Base-by-base conservation (phyloP, 1,140 invertebrate species). In the Pseudomyrmex flavicornis region DNA sequence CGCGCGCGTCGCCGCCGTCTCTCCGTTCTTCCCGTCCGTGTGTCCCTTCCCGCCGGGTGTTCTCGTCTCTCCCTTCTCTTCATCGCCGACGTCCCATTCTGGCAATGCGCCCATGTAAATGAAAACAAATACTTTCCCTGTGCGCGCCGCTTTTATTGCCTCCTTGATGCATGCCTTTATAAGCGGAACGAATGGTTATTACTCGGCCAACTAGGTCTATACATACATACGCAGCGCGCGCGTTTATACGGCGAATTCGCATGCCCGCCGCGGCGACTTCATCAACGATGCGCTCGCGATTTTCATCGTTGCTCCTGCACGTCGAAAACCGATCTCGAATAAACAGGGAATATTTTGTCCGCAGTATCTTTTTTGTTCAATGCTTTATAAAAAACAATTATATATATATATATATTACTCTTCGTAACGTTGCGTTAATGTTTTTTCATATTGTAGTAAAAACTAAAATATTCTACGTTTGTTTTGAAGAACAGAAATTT, bases 141-240 rank as follows among this genome's bases (percentile, higher is more conserved):
- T 87, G 84, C 83, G 72, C 82, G 88, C 90, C 73, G 85, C 88
- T 89, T 89, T 93, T 92, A 93, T 92, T 92, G 90, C 91, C 91
- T 91, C 58, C 91, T 92, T 92, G 92, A 92, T 92, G 88, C 90
- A 93, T 93, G 91, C 88, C 86, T 92, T 92, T 92, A 92, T 92
- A 93, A 93, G 91, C 89, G 86, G 84, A 93, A 93, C 90, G 92
- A 92, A 93, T 92, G 90, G 91, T 92, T 93, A 92, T 93, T 92
- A 92, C 89, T 85, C 85, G 86, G 72, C 88, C 88, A 91, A 91
- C 88, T 90, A 84, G 88, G 90, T 90, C 83, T 85, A 90, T 86
- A 89, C 86, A 83, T 85, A 85, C 86, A 83, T 85, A 85, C 62
- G 74, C 72, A 66, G 79, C 63, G 70, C 68, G 46, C 87, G 46